Base-by-base conservation (phyloP, 2,113 vertebrate species). In the Oriolus oriolus region DNA sequence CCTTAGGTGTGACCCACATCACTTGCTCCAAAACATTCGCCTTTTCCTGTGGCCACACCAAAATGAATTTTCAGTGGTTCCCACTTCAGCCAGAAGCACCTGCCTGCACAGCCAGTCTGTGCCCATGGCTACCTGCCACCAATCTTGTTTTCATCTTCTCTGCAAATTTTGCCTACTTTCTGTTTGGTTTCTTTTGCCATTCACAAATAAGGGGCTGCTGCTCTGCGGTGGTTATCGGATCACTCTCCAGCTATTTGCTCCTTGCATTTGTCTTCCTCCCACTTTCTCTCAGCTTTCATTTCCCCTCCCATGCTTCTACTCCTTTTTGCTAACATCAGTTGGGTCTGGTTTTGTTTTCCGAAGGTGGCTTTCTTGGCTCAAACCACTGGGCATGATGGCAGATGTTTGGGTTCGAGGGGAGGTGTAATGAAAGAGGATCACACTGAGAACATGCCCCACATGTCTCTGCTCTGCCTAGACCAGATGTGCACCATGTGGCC, bases 281-380 rank as follows among this genome's bases (percentile, higher is more conserved):
- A 94, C 85, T 74, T 92, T 80, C 45, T 90, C 85, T 87, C 59
- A 84, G 90, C 90, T 97, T 96, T 84, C 75, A 86, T 53, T 94
- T 94, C 95, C 74, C 78, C 10, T 35, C 63, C 74, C 18, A 16
- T 71, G 71, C 30, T 90, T 80, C 35, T 77, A 15, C 28, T 81
- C 37, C 70, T 77, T 74, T 86, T 59, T 5, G 4, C 60, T 78
- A 74, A 20, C 84, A 70, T n/a, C 76, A 47, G 27, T 63, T 3
- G 7, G 82, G 35, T 63, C 66, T 71, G 66, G 3, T 83, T 87
- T 79, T 63, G 16, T 77, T 93, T 90, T 61, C 85, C 45, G 49
- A 83, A 88, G 71, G 91, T 85, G 79, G 73, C 19, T 94, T 4
- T 1, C 30, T 94, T 77, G 71, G 63, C 66, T 73, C 27, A 41